Base-by-base conservation (phyloP, 2,797 vertebrate genomes). In the Otus scops region DNA sequence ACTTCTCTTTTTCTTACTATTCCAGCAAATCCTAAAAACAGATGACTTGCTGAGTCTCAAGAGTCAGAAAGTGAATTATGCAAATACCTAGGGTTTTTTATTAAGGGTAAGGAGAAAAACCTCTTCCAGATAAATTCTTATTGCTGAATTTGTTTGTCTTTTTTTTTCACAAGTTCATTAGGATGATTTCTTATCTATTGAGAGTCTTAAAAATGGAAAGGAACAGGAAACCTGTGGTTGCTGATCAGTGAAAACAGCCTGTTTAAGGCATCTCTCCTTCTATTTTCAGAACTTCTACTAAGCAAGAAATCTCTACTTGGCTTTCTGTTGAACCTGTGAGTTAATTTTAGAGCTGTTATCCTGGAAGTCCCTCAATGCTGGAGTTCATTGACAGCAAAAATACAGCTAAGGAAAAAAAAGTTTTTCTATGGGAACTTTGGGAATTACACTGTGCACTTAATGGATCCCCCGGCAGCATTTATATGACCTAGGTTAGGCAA, bases 261-360 rank as follows among this genome's bases (percentile, higher is more conserved):
- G 7, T 70, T 84, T 76, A 82, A 89, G 38, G 34, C 0, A 3
- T 21, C 26, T 76, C 13, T 43, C 41, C 19, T 80, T 47, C 56
- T 82, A 48, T 85, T 77, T 88, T 63, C 28, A 77, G 75, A 85
- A 63, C 28, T 43, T 85, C 75, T 73, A 28, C 26, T 81, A 48
- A 68, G 39, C 30, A 77, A 76, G 64, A 85, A 88, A 73, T 77
- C 70, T 91, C 77, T 81, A 64, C 24, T 81, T 64, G 39, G 19
- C 65, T 88, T 27, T 26, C 28, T 43, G 19, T 63, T 38, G 36
- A 88, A 81, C 60, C 43, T 59, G 32, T 41, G 45, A 81, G 24
- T 73, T 85, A 81, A 85, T 73, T 77, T 85, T 88, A 64, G 79
- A 77, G 47, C 45, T 75, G 68, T 78, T 88, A 54, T 64, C 54